Evolutionary conservation across 1,140 invertebrate genomes (phyloP).

Genomic region (Metopolophium dirhodum): DNA sequence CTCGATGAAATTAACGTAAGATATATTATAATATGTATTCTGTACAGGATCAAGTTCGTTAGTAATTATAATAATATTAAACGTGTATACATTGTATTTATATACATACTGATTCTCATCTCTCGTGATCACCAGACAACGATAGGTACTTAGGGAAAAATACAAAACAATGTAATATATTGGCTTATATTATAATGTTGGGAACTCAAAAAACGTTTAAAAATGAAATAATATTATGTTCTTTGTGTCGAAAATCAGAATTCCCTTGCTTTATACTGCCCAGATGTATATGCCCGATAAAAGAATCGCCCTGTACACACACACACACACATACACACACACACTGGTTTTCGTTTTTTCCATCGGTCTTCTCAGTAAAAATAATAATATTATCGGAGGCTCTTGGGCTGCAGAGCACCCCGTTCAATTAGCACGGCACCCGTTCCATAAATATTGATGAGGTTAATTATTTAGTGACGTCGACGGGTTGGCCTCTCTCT

Average conservation of each 20-base stretch:
- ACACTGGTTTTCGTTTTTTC: background rate
- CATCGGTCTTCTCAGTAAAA: background rate
- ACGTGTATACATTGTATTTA: background rate
- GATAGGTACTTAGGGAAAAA: no score
- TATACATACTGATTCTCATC: background rate
- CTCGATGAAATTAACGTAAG: background rate
- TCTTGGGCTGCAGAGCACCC: background rate
- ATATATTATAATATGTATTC: background rate
- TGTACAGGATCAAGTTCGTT: background rate
- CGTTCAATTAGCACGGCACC: background rate
- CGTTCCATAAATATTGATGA: conserved; percentile 16
- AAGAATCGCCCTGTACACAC: no score
- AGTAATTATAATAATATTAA: conserved; percentile 13
- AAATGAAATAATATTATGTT: no score
- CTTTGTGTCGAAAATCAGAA: no score
- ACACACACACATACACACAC: background rate
- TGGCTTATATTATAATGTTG: background rate
- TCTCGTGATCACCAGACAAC: background rate
- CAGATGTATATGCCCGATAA: no score
- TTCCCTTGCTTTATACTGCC: no score
- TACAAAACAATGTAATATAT: background rate
- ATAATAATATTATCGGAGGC: background rate
- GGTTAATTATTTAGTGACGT: background rate
- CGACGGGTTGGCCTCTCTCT: background rate
- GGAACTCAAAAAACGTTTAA: background rate